These are phyloP conservation scores for Pollenia griseotomentosa DNA, from an alignment of 2,888 invertebrate species.

Conservation along the genomic window DNA sequence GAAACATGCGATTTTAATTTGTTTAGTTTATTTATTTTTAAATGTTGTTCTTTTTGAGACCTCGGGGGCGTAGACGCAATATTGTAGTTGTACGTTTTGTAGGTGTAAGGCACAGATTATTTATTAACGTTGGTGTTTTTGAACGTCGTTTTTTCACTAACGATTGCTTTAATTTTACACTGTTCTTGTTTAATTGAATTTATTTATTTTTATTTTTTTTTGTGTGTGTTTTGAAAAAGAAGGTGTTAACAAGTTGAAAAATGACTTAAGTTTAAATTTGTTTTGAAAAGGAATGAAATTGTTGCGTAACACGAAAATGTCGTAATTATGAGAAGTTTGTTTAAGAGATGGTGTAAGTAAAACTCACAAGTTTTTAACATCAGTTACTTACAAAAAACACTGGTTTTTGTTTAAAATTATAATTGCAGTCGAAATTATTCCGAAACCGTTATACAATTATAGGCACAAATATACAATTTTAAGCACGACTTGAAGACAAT, in stretches of 20 bases:
- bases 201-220: background rate
- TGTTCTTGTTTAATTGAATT: slow-evolving; percentile 19
- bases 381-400: too few relatives aligned
- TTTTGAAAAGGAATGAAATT: background rate
- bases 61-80: slow-evolving; percentile 58
- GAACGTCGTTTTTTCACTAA: background rate
- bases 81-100: slow-evolving; percentile 57
- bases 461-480: too few relatives aligned
- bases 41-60: slow-evolving; percentile 16
- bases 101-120: slow-evolving; percentile 68
- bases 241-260: slow-evolving; percentile 42
- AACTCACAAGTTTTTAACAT: too few relatives aligned
- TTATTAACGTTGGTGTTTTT: slow-evolving; percentile 66
- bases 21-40: slow-evolving; percentile 32
- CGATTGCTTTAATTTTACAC: slow-evolving; percentile 45
- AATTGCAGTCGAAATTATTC: too few relatives aligned
- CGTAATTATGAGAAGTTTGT: slow-evolving; percentile 4
- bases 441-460: too few relatives aligned
- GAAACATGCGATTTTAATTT: slow-evolving; percentile 61
- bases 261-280: slow-evolving; percentile 36
- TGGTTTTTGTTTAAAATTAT: too few relatives aligned
- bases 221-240: background rate
- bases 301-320: background rate
- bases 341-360: background rate
- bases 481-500: too few relatives aligned